These are phyloP conservation scores for Actinia equina DNA, from an alignment of 64 coral and sea anemone genomes.

Conservation along the genomic window DNA sequence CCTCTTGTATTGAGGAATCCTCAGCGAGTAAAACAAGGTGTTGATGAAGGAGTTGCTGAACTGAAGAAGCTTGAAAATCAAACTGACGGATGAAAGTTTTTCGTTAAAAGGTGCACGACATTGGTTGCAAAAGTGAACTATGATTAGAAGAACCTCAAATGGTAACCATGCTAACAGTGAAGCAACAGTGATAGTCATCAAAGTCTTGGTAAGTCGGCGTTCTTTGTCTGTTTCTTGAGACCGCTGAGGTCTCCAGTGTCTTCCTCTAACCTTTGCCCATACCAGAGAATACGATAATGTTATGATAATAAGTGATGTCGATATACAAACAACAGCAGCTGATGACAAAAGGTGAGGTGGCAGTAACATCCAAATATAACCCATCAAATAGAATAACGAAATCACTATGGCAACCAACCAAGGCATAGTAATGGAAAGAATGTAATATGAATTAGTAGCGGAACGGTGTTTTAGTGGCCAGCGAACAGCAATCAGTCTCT, in stretches of 20 bases:
- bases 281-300: constrained; percentile 12
- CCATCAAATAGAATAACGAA: constrained; percentile 5
- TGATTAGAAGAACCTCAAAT: constrained; percentile 43
- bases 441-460: constrained; percentile 14
- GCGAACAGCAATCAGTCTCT: constrained; percentile 39
- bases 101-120: background rate
- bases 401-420: constrained; percentile 38
- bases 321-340: constrained; percentile 29
- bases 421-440: constrained; percentile 15
- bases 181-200: constrained; percentile 29
- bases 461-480: constrained; percentile 43
- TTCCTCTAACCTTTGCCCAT: constrained; percentile 20
- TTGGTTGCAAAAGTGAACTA: constrained; percentile 47
- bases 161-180: constrained; percentile 48
- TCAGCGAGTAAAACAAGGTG: constrained; percentile 32
- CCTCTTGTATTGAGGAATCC: constrained; percentile 58
- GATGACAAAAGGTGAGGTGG: constrained; percentile 31
- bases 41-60: constrained; percentile 64
- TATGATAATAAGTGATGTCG: constrained; percentile 7
- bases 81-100: background rate
- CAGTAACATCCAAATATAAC: background rate
- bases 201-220: constrained; percentile 22
- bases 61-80: constrained; percentile 45
- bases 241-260: constrained; percentile 16
- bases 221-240: constrained; percentile 36